Evolutionary conservation across 2,888 invertebrate species (phyloP).

Genomic region (Drosophila aldrichi): DNA sequence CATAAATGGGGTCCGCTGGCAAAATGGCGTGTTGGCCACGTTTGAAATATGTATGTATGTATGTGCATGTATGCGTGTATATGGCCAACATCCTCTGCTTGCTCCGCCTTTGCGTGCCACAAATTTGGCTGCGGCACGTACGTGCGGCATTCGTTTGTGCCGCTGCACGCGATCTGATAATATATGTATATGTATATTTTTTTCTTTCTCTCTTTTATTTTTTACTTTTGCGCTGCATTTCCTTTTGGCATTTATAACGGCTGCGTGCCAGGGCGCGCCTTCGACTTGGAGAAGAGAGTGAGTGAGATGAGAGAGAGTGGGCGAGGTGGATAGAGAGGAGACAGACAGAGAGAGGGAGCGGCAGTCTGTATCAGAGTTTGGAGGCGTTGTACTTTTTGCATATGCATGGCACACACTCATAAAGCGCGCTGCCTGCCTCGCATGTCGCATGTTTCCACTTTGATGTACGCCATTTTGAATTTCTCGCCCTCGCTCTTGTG

Average conservation of each 20-base stretch:
- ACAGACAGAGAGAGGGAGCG: not conserved
- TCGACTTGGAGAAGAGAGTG: constrained; percentile 1
- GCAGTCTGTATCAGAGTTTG: constrained; percentile 7
- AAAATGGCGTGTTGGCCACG: constrained; percentile 67
- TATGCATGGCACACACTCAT: constrained; percentile 59
- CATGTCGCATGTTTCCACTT: constrained; percentile 70
- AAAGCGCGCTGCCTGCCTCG: constrained; percentile 58
- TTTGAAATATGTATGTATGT: constrained; percentile 6
- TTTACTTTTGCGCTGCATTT: constrained; percentile 43
- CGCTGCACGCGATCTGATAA: constrained; percentile 82
- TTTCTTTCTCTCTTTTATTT: constrained; percentile 30
- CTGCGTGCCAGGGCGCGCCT: constrained; percentile 70
- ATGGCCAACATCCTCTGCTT: constrained; percentile 32
- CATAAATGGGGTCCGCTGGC: constrained; percentile 35
- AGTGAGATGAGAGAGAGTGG: not conserved
- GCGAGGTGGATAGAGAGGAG: not conserved
- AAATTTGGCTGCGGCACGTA: constrained; percentile 69
- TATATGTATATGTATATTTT: constrained; percentile 46
- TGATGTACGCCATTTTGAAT: constrained; percentile 76
- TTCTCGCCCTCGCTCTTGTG: constrained; percentile 20
- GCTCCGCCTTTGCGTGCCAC: constrained; percentile 69
- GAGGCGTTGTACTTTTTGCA: constrained; percentile 60
- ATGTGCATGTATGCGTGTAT: not conserved
- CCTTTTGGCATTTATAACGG: constrained; percentile 67
- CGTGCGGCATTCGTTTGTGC: constrained; percentile 67